Conservation (phyloP, 1,140 invertebrate genomes). For the Mesaphorura yosii region DNA sequence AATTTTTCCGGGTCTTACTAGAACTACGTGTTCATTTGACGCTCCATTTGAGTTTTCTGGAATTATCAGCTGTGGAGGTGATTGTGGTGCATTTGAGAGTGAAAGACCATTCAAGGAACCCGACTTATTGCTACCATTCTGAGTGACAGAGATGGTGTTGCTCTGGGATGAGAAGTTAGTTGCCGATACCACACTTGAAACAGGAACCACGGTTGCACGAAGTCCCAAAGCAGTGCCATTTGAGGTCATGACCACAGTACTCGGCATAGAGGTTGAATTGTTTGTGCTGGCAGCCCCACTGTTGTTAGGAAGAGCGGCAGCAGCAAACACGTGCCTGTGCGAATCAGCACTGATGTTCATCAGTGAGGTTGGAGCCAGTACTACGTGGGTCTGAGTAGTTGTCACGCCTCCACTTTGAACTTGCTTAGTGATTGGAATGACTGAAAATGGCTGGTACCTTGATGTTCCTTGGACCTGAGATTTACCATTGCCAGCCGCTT, state of each 20-base stretch:
- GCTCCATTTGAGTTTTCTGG: constrained; percentile 24
- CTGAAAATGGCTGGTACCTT: constrained; percentile 22
- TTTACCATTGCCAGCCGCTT: constrained; percentile 10
- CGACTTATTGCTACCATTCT: constrained; percentile 11
- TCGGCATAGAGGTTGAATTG: too few species aligned
- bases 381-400: constrained; percentile 15
- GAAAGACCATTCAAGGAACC: constrained; percentile 17
- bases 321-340: neutral
- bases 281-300: too few species aligned
- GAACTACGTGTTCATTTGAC: constrained; percentile 17
- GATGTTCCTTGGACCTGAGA: constrained; percentile 11
- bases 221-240: too few species aligned
- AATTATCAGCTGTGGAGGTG: constrained; percentile 31
- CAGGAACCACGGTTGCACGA: too few species aligned
- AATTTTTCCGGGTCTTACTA: constrained; percentile 20
- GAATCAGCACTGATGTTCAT: neutral
- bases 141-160: constrained; percentile 1
- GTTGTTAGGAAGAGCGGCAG: too few species aligned
- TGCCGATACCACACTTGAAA: too few species aligned
- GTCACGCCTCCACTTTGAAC: constrained; percentile 10
- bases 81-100: constrained; percentile 21
- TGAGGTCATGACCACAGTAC: too few species aligned
- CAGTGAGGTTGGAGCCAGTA: constrained; percentile 21
- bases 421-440: constrained; percentile 21
- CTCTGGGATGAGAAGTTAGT: too few species aligned